These are phyloP conservation scores for Ahaetulla prasina DNA, from an alignment of 2,113 vertebrate genomes.

Conservation along the genomic window DNA sequence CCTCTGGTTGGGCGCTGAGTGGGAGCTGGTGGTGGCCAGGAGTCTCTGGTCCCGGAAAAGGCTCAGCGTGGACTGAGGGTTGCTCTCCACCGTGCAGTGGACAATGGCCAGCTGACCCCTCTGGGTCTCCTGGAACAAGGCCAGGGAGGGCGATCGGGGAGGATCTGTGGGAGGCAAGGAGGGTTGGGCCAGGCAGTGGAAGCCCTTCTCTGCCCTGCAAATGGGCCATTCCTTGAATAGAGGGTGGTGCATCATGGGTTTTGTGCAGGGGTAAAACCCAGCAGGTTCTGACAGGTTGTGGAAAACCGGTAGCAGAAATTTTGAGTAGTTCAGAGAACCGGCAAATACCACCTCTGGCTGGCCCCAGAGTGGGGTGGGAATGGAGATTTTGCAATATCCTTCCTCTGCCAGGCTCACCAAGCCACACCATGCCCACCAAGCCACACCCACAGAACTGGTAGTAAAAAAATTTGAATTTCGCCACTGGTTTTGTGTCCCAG, in stretches of 20 bases:
- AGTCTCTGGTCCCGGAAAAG: slow-evolving; percentile 8
- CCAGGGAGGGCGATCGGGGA: slow-evolving; percentile 50
- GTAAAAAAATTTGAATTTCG: no score
- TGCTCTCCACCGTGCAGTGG: slow-evolving; percentile 64
- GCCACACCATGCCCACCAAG: no score
- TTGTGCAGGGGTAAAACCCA: no score
- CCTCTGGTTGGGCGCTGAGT: background rate
- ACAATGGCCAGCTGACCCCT: slow-evolving; percentile 49
- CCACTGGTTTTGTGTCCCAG: background rate
- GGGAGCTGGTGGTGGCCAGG: slow-evolving; percentile 39
- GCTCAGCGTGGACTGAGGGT: slow-evolving; percentile 55
- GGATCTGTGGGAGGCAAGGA: slow-evolving; percentile 53
- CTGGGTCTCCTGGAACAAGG: slow-evolving; percentile 64
- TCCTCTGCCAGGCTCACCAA: no score
- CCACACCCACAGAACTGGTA: no score
- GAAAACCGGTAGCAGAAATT: no score
- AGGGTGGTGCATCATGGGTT: background rate
- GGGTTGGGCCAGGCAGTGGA: background rate
- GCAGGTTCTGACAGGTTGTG: no score
- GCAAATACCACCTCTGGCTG: no score
- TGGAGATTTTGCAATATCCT: no score
- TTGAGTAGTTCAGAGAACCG: no score
- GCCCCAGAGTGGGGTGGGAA: no score
- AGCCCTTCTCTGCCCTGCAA: background rate
- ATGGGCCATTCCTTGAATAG: background rate